Evolutionary conservation across 2,888 invertebrate species (phyloP).

Genomic region (Blastobasis lacticolella): DNA sequence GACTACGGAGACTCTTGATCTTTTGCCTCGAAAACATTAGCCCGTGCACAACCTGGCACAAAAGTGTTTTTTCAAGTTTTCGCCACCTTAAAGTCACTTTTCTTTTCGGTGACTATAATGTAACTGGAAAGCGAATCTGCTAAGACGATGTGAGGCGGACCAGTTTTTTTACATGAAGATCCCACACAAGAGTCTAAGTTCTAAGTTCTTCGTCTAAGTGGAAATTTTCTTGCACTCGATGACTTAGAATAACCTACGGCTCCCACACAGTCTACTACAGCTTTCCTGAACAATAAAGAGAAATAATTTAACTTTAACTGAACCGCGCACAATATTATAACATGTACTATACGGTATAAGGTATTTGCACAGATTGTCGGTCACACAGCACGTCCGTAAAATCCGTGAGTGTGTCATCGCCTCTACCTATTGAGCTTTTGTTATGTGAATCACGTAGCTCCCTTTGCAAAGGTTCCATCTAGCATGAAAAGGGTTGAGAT

Average conservation of each 20-base stretch:
- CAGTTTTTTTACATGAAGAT: not conserved
- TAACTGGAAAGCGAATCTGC: too few relatives aligned
- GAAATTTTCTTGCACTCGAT: too few relatives aligned
- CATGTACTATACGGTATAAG: not conserved
- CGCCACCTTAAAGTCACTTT: too few relatives aligned
- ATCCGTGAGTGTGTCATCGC: slow-evolving; percentile 1
- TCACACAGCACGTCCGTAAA: slow-evolving; percentile 5
- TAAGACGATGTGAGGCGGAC: too few relatives aligned
- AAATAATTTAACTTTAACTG: not conserved
- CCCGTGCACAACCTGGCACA: too few relatives aligned
- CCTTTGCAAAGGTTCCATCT: slow-evolving; percentile 20
- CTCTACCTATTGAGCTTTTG: slow-evolving; percentile 11
- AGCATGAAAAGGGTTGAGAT: slow-evolving; percentile 26
- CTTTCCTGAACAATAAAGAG: not conserved
- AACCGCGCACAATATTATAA: not conserved
- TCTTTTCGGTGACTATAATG: too few relatives aligned
- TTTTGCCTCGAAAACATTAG: too few relatives aligned
- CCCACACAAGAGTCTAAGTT: too few relatives aligned
- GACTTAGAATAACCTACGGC: too few relatives aligned
- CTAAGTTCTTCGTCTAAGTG: too few relatives aligned
- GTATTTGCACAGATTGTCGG: not conserved
- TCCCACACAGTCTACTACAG: not conserved
- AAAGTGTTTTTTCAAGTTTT: too few relatives aligned
- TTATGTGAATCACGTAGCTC: slow-evolving; percentile 19
- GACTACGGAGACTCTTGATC: too few relatives aligned